A percentile compares a stretch with the other conserved stretches of the same genome.
These are phyloP conservation scores for Drosophila paucipuncta DNA, from an alignment of 2,888 invertebrate species.

Conservation along the genomic window DNA sequence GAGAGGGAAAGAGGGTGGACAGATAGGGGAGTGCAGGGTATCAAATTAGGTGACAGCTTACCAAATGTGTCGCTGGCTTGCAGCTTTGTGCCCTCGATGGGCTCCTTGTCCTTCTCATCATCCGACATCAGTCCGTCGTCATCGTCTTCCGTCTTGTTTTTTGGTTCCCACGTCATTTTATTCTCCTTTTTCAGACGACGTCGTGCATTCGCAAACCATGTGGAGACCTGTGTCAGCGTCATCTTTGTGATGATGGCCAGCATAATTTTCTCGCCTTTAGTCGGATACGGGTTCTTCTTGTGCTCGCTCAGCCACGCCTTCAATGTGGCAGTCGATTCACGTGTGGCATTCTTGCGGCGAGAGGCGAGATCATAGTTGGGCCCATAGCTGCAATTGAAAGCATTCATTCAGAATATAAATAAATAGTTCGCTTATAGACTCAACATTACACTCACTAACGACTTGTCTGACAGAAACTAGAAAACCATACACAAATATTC, in stretches of 20 bases:
- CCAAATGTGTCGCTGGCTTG: conserved; percentile 74
- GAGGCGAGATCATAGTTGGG: conserved; percentile 97
- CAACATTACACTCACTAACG: conserved; percentile 11
- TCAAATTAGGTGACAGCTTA: conserved; percentile 58
- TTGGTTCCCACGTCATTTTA: conserved; percentile 98
- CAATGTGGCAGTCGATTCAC: conserved; percentile 98
- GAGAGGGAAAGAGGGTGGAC: too few species aligned
- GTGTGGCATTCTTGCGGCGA: conserved; percentile 97
- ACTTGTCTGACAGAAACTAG: conserved; percentile 9
- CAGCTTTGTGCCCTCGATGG: conserved; percentile 88
- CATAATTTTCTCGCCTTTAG: conserved; percentile 98
- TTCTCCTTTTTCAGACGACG: conserved; percentile 97
- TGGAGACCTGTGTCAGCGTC: conserved; percentile 97
- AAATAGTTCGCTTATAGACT: neutral
- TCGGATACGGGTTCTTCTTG: conserved; percentile 98
- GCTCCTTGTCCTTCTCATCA: conserved; percentile 94
- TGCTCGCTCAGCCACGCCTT: conserved; percentile 99
- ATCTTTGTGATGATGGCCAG: conserved; percentile 97
- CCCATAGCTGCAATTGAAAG: conserved; percentile 90
- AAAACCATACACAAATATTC: conserved; percentile 4
- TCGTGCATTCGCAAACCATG: conserved; percentile 98
- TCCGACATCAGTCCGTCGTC: conserved; percentile 94
- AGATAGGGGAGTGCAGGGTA: too few species aligned
- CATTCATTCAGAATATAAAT: conserved; percentile 11
- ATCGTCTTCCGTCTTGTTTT: conserved; percentile 95